phyloP scores from a whole-genome alignment of 1,140 invertebrate genomes.

The Trichogramma pretiosum region DNA sequence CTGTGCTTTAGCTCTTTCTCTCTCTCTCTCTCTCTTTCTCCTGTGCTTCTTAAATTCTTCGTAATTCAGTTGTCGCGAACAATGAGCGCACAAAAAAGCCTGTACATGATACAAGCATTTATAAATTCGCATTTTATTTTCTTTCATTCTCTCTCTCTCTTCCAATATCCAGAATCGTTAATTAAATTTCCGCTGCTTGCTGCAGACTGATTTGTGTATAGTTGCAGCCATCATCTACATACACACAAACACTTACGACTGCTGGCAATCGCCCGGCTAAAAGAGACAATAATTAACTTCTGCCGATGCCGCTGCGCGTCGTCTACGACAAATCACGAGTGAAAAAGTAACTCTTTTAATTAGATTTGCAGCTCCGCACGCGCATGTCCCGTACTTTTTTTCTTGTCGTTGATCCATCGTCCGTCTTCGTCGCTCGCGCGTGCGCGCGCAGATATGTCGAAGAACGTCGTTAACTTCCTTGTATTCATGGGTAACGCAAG shows the following conservation, averaged over 20 bases:
- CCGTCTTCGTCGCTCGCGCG: neutral
- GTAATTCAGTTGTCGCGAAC: constrained; percentile 13
- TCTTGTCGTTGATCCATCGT: neutral
- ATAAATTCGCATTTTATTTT: too few relatives aligned
- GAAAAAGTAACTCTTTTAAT: constrained; percentile 12
- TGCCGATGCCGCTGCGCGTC: neutral
- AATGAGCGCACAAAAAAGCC: constrained; percentile 1
- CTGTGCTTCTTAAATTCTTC: neutral
- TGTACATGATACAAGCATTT: too few relatives aligned
- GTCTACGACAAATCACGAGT: neutral
- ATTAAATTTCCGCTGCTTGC: constrained; percentile 13
- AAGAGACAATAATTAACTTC: too few relatives aligned
- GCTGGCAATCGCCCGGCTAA: constrained; percentile 9
- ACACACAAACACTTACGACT: constrained; percentile 14
- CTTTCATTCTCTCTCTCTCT: too few relatives aligned
- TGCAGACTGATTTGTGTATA: too few relatives aligned
- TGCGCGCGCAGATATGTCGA: too few relatives aligned
- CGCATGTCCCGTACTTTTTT: neutral
- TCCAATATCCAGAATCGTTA: constrained; percentile 8
- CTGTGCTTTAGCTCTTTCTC: neutral
- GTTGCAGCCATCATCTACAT: too few relatives aligned
- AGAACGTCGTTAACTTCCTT: too few relatives aligned
- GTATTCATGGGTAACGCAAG: too few relatives aligned
- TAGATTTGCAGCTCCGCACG: constrained; percentile 11
- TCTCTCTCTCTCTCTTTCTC: too few relatives aligned